Percentiles rank a stretch among this genome's conserved stretches.
These are phyloP conservation scores for Andrena bicolor DNA, from an alignment of 2,888 invertebrate species.

Conservation along the genomic window DNA sequence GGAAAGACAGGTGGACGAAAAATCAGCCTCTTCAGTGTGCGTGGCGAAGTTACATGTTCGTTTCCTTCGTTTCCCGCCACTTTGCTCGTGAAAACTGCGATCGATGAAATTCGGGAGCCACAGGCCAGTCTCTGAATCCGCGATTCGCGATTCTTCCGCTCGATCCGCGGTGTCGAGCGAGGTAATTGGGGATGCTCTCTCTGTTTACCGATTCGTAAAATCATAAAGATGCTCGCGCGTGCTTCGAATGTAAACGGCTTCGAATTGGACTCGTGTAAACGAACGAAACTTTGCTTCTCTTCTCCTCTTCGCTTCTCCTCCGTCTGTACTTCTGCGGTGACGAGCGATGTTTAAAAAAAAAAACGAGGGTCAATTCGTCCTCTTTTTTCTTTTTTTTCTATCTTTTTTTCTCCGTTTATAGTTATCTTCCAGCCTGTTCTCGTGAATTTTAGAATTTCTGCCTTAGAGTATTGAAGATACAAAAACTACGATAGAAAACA, in stretches of 20 bases:
- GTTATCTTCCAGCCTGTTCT: slow-evolving; percentile 58
- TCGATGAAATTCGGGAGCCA: slow-evolving; percentile 47
- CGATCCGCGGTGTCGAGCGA: too few relatives aligned
- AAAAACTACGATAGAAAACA: slow-evolving; percentile 85
- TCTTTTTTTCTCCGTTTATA: background rate
- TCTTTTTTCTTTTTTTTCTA: background rate
- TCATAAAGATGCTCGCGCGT: too few relatives aligned
- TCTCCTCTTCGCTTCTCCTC: background rate
- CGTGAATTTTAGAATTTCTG: slow-evolving; percentile 77
- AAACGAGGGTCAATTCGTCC: slow-evolving; percentile 5
- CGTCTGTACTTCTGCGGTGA: too few relatives aligned
- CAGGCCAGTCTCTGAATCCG: slow-evolving; percentile 36
- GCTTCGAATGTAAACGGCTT: background rate
- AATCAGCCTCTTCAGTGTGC: slow-evolving; percentile 41
- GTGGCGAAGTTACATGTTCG: slow-evolving; percentile 20
- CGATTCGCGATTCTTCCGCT: background rate
- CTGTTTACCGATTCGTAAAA: too few relatives aligned
- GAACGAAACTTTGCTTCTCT: background rate
- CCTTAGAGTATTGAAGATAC: slow-evolving; percentile 84
- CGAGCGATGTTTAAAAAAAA: background rate
- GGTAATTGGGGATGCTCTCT: too few relatives aligned
- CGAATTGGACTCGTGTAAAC: background rate
- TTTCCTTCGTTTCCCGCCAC: background rate
- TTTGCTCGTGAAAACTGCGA: slow-evolving; percentile 48
- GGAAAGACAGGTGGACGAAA: slow-evolving; percentile 36